Evolutionary conservation across 1,140 invertebrate genomes (phyloP), one percentile per base, ranked within the genome.

Genomic region (Mylabris phalerata): DNA sequence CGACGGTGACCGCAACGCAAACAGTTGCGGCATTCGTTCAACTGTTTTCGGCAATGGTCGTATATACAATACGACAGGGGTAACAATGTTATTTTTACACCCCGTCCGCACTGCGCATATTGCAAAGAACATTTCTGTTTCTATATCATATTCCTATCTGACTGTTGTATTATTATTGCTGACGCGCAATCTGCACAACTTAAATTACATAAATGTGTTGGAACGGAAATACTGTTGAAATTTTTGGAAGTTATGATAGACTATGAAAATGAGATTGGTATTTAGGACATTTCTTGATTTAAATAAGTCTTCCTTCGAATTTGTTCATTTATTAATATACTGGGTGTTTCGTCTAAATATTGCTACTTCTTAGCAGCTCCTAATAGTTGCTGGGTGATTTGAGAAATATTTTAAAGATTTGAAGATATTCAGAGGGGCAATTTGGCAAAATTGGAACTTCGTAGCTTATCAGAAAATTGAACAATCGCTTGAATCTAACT

Each of bases 101-200:
- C 32, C 32, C 32, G 7, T 32, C 32, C 32, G 32, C 48, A 40
- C 45, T 47, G 54, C 51, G 61, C 57, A 63, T 63, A 63, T 63
- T 63, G 61, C 61, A 44, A 59, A 56, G 57, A 58, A 51, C 56
- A 57, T 63, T 61, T 47, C 57, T 63, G 59, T 59, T 55, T 57
- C 61, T 63, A 63, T 63, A 63, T 63, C 61, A 63, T 32, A 32
- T 58, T 57, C 61, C 48, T 59, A 52, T 63, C 61, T 63, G 56
- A 59, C 57, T 57, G 51, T 57, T 59, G 50, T 59, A 55, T 59
- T 63, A 63, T 63, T 63, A 63, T 63, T 63, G 61, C 61, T 63
- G 61, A 63, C 61, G 49, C 60, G 60, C 61, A 63, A 63, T 63
- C 61, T 63, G 61, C 49, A 48, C 60, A 46, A 58, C 56, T 56